Percentiles rank a stretch among this genome's conserved stretches.
Conservation (phyloP, 2,888 invertebrate species). For the Melangyna quadrimaculata region DNA sequence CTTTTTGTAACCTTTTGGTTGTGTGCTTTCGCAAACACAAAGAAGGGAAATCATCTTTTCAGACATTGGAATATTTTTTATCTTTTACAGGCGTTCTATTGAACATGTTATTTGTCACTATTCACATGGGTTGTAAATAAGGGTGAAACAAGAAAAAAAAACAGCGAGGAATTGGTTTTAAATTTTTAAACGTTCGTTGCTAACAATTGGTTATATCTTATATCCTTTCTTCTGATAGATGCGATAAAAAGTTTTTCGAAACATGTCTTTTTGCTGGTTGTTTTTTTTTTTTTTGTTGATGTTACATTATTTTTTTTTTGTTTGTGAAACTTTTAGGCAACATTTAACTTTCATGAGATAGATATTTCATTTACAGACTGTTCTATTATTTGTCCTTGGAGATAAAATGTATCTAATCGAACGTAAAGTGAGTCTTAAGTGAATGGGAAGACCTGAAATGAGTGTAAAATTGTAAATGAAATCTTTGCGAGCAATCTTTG, state of each 20-base stretch:
- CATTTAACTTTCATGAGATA: slow-evolving; percentile 22
- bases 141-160: slow-evolving; percentile 8
- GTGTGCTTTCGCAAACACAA: slow-evolving; percentile 28
- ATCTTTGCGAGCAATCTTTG: background rate
- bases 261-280: slow-evolving; percentile 7
- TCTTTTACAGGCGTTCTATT: slow-evolving; percentile 14
- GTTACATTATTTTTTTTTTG: background rate
- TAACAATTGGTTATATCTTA: slow-evolving; percentile 14
- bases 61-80: slow-evolving; percentile 31
- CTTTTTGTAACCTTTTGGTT: slow-evolving; percentile 37
- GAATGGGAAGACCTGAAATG: slow-evolving; percentile 32
- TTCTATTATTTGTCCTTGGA: slow-evolving; percentile 1
- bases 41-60: slow-evolving; percentile 20
- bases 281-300: background rate
- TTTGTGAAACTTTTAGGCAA: slow-evolving; percentile 6
- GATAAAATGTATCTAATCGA: slow-evolving; percentile 42
- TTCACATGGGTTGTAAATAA: slow-evolving; percentile 31
- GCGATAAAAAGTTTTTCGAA: slow-evolving; percentile 15
- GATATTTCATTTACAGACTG: slow-evolving; percentile 12
- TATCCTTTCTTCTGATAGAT: slow-evolving; percentile 11
- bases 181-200: slow-evolving; percentile 17
- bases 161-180: slow-evolving; percentile 14
- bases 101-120: slow-evolving; percentile 40
- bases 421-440: slow-evolving; percentile 40
- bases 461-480: slow-evolving; percentile 14